phyloP scores from a whole-genome alignment of 2,113 vertebrate species.

The Epinephelus fuscoguttatus region DNA sequence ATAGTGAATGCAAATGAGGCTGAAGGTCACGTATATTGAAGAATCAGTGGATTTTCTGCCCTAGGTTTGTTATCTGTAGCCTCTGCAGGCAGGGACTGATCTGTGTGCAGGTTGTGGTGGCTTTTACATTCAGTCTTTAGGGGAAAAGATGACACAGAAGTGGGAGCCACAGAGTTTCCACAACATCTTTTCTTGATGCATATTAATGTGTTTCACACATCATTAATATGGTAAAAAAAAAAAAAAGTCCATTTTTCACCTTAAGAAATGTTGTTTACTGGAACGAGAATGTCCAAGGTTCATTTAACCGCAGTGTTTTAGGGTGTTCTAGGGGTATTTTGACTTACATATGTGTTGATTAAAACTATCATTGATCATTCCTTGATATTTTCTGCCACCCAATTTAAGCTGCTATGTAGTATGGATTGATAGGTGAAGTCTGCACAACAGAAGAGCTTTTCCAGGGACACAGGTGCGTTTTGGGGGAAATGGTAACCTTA shows the following conservation, averaged over 20 bases:
- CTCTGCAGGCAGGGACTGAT: background rate
- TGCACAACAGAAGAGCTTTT: no score
- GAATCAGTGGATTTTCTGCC: constrained; percentile 16
- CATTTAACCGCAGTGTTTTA: background rate
- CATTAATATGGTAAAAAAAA: background rate
- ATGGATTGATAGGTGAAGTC: background rate
- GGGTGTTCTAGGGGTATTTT: background rate
- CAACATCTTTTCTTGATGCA: background rate
- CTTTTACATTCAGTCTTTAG: background rate
- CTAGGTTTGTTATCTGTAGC: constrained; percentile 15
- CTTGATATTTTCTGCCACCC: background rate
- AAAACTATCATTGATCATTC: background rate
- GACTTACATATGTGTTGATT: background rate
- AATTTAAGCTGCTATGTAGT: background rate
- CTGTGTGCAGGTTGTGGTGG: background rate
- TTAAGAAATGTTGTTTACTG: background rate
- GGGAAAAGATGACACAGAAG: background rate
- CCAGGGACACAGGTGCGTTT: background rate
- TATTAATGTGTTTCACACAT: background rate
- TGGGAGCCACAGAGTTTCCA: background rate
- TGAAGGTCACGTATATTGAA: constrained; percentile 41
- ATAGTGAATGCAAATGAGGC: constrained; percentile 42
- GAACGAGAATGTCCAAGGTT: background rate
- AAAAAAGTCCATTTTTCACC: background rate
- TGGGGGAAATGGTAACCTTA: background rate